Base-by-base conservation (phyloP, 2,888 invertebrate genomes). In the Iselma pallidipennis region DNA sequence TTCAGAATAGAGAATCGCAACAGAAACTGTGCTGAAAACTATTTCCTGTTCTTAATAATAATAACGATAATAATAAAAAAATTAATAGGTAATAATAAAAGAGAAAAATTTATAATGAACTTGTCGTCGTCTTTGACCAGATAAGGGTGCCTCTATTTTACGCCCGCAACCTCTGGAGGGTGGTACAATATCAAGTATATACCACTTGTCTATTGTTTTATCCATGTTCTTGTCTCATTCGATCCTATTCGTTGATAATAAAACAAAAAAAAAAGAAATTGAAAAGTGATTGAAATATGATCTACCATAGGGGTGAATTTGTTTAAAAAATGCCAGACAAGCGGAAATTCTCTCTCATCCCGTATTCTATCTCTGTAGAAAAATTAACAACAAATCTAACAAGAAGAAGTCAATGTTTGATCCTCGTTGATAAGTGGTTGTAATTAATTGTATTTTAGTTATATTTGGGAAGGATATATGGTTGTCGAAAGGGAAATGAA, bases 201-300 rank as follows among this genome's bases (percentile, higher is more conserved):
- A 66, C 71, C 67, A 66, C 68, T 76, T 75, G 63, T 63, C 76
- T 71, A 78, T 78, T 78, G 78, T 78, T 77, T 78, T 75, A 76
- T 42, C 21, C 42, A 69, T 76, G 77, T 76, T 73, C 76, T 76
- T 75, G 74, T 76, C 76, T 70, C 72, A 74, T 75, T 74, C 65
- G 73, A 75, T 76, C 75, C 42, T 42, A 42, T 75, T 74, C 72
- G 68, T 67, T 73, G 68, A 61, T 66, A 73, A 72, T 42, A n/a
- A n/a, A n/a, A n/a, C 42, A 42, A 19, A 19, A 71, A 71, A 73
- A 71, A 67, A 65, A n/a, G n/a, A n/a, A n/a, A n/a, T n/a, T n/a
- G n/a, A n/a, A n/a, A 68, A 70, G 69, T 66, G 71, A 74, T 73
- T 75, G 75, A 72, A 75, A 75, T 72, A 64, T 70, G 74, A 75